Conservation (phyloP, 2,888 invertebrate species). For the Pardosa pseudoannulata region DNA sequence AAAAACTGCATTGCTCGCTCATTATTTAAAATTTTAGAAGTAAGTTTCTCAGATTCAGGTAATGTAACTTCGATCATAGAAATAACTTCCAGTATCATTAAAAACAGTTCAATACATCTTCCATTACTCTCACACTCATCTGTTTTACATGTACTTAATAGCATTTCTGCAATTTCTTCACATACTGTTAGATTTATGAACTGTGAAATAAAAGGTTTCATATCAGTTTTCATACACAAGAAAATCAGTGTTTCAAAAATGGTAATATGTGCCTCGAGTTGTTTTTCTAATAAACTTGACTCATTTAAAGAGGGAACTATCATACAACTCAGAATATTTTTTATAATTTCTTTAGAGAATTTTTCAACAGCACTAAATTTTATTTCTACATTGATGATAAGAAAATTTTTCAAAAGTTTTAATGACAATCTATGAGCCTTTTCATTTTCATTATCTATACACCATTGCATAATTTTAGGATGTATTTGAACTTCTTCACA, state of each 20-base stretch:
- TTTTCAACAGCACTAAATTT: conserved; percentile 30
- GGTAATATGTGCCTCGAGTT: not conserved
- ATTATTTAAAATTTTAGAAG: conserved; percentile 21
- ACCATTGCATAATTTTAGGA: conserved; percentile 34
- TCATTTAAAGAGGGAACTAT: not conserved
- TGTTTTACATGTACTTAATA: conserved; percentile 21
- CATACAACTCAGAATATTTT: conserved; percentile 31
- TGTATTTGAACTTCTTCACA: conserved; percentile 27
- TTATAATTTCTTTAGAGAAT: conserved; percentile 16
- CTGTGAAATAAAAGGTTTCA: conserved; percentile 30
- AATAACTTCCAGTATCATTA: conserved; percentile 37
- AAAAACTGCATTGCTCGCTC: conserved; percentile 22
- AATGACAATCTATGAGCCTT: conserved; percentile 16
- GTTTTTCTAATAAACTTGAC: conserved; percentile 17
- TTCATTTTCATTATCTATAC: not conserved
- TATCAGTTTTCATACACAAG: conserved; percentile 15
- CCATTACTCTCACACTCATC: conserved; percentile 18
- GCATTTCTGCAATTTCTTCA: conserved; percentile 23
- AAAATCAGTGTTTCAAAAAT: conserved; percentile 42
- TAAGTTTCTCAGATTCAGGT: conserved; percentile 9
- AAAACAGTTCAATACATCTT: conserved; percentile 27
- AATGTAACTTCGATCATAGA: not conserved
- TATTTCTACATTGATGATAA: conserved; percentile 7
- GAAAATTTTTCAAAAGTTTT: conserved; percentile 29
- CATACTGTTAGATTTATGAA: conserved; percentile 16